phyloP scores from a whole-genome alignment of 2,113 vertebrate species.

The Bucco capensis region DNA sequence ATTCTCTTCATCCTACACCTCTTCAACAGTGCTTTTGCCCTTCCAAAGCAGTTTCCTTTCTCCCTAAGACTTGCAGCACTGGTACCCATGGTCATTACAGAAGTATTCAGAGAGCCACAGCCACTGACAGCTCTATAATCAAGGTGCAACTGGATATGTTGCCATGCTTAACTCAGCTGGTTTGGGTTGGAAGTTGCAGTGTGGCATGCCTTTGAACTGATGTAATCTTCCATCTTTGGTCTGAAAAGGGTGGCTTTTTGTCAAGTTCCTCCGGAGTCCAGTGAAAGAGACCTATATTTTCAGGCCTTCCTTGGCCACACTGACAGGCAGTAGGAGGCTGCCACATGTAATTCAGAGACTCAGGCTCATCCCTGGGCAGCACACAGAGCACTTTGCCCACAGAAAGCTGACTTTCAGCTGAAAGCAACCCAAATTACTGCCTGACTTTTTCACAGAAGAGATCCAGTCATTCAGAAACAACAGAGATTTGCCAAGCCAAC shows the following conservation, averaged over 20 bases:
- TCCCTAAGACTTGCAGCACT: background rate
- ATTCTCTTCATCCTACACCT: background rate
- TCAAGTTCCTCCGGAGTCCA: background rate
- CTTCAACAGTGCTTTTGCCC: background rate
- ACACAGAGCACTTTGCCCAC: background rate
- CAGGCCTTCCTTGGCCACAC: background rate
- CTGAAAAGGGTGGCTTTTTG: constrained; percentile 22
- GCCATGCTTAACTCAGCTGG: constrained; percentile 9
- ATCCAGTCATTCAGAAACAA: background rate
- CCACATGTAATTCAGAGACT: background rate
- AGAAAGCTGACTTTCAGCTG: background rate
- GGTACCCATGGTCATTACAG: background rate
- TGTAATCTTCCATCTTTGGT: constrained; percentile 4
- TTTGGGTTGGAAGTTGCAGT: constrained; percentile 20
- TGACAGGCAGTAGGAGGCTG: background rate
- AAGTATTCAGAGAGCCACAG: background rate
- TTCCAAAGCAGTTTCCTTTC: background rate
- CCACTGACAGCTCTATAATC: constrained; percentile 41
- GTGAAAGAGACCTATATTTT: background rate
- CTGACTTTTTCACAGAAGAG: background rate
- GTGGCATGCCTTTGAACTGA: background rate
- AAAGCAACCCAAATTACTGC: background rate
- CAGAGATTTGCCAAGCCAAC: background rate
- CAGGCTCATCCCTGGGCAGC: background rate
- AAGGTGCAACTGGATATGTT: background rate